A percentile compares a stretch with the other conserved stretches of the same genome.
These are phyloP conservation scores for Zaprionus tsacasi DNA, from an alignment of 1,140 invertebrate species.

Conservation along the genomic window DNA sequence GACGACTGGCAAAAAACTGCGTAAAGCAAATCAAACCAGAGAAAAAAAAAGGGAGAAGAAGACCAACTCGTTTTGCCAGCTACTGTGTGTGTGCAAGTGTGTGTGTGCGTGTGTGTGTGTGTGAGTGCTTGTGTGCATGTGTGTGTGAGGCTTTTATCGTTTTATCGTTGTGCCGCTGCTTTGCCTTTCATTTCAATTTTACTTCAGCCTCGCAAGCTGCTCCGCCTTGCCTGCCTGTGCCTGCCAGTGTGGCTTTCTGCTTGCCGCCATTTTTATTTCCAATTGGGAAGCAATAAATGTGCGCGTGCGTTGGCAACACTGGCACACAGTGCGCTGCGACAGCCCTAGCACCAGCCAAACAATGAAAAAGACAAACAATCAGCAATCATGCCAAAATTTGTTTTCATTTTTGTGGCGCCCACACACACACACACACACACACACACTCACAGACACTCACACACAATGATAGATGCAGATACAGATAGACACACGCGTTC, in stretches of 20 bases:
- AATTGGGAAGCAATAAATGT: constrained; percentile 82
- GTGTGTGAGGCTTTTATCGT: constrained; percentile 41
- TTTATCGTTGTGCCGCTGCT: constrained; percentile 42
- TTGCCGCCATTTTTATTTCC: constrained; percentile 73
- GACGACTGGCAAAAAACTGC: constrained; percentile 24
- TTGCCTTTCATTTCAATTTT: constrained; percentile 67
- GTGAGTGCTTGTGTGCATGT: not conserved
- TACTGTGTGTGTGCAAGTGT: not conserved
- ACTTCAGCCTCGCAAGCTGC: constrained; percentile 31
- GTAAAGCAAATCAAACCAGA: constrained; percentile 44
- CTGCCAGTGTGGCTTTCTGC: constrained; percentile 41
- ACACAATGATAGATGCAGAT: constrained; percentile 1
- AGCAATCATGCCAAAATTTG: constrained; percentile 83
- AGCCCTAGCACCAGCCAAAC: constrained; percentile 64
- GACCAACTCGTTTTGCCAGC: not conserved
- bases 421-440: constrained; percentile 44
- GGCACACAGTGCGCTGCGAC: constrained; percentile 12
- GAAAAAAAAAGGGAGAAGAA: not conserved
- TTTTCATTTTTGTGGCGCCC: constrained; percentile 81
- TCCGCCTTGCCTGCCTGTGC: not conserved
- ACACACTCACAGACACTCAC: constrained; percentile 6
- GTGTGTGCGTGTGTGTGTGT: not conserved
- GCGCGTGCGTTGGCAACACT: constrained; percentile 74
- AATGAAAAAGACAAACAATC: constrained; percentile 83
- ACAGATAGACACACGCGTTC: constrained; percentile 36